phyloP scores from a whole-genome alignment of 2,888 invertebrate genomes.

The Electrophaes corylata region DNA sequence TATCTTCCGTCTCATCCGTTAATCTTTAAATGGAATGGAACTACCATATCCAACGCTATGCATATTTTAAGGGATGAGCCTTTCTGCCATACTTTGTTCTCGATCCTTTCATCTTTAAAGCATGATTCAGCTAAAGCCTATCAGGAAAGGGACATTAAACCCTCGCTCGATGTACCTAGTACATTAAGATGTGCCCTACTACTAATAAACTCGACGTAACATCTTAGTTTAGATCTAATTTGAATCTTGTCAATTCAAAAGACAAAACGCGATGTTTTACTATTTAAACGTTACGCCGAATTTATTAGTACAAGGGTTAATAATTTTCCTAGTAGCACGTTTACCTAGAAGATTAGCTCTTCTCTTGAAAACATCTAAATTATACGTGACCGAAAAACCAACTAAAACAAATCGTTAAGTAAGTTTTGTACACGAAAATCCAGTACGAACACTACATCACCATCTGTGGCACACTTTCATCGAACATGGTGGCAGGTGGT shows the following conservation, averaged over 20 bases:
- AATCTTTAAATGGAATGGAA: conserved; percentile 28
- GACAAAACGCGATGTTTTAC: too few relatives aligned
- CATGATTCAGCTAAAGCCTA: background rate
- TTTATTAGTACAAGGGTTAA: too few relatives aligned
- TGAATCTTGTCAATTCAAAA: too few relatives aligned
- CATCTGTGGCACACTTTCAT: conserved; percentile 34
- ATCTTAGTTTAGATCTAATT: too few relatives aligned
- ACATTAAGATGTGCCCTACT: background rate
- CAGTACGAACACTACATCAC: conserved; percentile 18
- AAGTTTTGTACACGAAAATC: conserved; percentile 31
- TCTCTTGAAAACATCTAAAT: too few relatives aligned
- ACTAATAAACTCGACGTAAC: too few relatives aligned
- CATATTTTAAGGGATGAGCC: conserved; percentile 18
- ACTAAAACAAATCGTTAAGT: too few relatives aligned
- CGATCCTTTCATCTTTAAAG: conserved; percentile 7
- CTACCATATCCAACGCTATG: conserved; percentile 18
- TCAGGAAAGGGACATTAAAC: background rate
- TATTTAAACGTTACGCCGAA: too few relatives aligned
- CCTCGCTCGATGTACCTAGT: background rate
- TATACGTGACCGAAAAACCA: too few relatives aligned
- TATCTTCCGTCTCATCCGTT: conserved; percentile 9
- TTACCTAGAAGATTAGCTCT: too few relatives aligned
- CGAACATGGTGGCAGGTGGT: conserved; percentile 27
- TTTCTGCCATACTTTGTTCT: conserved; percentile 7
- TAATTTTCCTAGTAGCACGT: too few relatives aligned